Percentiles rank a stretch among this genome's conserved stretches.
phyloP scores from a whole-genome alignment of 2,888 invertebrate genomes.

The Acronicta aceris region DNA sequence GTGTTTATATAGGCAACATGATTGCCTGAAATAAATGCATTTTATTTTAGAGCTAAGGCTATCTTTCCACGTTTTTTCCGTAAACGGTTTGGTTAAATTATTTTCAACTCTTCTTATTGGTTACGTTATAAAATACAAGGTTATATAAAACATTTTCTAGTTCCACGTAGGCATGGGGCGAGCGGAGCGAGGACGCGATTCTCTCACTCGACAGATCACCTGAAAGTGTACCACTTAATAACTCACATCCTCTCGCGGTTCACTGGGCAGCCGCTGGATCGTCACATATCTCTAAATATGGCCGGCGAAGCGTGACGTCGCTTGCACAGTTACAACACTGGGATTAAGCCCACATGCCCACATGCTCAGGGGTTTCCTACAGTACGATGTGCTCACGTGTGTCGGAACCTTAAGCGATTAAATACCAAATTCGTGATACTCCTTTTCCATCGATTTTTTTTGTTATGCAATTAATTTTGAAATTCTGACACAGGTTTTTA shows the following conservation, averaged over 20 bases:
- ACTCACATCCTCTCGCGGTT: conserved; percentile 88
- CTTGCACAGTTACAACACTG: conserved; percentile 70
- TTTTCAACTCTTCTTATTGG: background rate
- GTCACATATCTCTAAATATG: conserved; percentile 89
- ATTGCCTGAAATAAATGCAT: no score
- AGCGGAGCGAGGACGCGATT: conserved; percentile 72
- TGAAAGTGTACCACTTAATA: conserved; percentile 89
- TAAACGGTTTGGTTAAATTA: background rate
- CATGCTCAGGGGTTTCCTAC: conserved; percentile 46
- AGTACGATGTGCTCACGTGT: conserved; percentile 40
- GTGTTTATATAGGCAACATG: no score
- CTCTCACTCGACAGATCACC: conserved; percentile 89
- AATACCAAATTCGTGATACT: conserved; percentile 45
- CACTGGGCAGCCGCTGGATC: conserved; percentile 87
- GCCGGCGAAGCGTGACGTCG: conserved; percentile 77
- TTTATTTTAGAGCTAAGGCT: no score
- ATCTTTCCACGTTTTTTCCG: no score
- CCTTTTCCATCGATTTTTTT: conserved; percentile 25
- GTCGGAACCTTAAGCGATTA: conserved; percentile 41
- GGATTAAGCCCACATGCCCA: conserved; percentile 60
- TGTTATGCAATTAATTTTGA: conserved; percentile 29
- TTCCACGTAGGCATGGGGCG: conserved; percentile 52
- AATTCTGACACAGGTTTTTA: conserved; percentile 17
- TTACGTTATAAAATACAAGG: background rate
- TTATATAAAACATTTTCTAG: conserved; percentile 46